Conservation (phyloP, 2,888 invertebrate species). For the Emmelina monodactyla region DNA sequence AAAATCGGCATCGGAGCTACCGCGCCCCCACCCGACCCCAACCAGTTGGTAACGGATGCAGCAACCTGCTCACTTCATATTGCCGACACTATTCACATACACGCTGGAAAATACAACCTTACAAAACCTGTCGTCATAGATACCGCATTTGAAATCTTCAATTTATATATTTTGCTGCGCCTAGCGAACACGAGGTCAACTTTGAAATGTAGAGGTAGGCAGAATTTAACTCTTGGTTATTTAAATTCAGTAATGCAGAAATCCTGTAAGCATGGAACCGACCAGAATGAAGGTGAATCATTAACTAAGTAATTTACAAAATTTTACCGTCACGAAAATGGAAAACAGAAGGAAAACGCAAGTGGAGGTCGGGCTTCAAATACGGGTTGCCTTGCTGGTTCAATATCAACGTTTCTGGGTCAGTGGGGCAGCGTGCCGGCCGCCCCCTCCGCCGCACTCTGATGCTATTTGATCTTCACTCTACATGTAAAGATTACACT, state of each 20-base stretch:
- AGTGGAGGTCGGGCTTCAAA: conserved; percentile 57
- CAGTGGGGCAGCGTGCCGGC: conserved; percentile 59
- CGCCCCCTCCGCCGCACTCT: conserved; percentile 28
- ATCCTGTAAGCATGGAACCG: too few species aligned
- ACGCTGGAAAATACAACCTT: conserved; percentile 17
- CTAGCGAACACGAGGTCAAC: too few species aligned
- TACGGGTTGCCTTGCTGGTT: conserved; percentile 54
- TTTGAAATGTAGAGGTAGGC: too few species aligned
- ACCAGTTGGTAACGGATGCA: conserved; percentile 50
- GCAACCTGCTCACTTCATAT: conserved; percentile 45
- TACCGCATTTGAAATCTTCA: conserved; percentile 30
- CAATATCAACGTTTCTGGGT: conserved; percentile 63
- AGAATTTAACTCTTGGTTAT: too few species aligned
- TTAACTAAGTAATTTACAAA: neutral
- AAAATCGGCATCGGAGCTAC: conserved; percentile 47
- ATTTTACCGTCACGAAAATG: conserved; percentile 13
- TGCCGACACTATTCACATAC: conserved; percentile 24
- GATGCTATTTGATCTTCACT: conserved; percentile 35
- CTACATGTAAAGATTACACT: conserved; percentile 15
- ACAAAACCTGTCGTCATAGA: conserved; percentile 32
- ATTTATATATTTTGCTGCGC: conserved; percentile 10
- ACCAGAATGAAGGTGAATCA: too few species aligned
- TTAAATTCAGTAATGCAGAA: too few species aligned
- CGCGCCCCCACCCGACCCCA: conserved; percentile 38
- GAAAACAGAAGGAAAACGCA: conserved; percentile 38